Evolutionary conservation across 2,797 vertebrate species (phyloP), one percentile per base, ranked within the genome.

Genomic region (Coranthus polyacanthus): DNA sequence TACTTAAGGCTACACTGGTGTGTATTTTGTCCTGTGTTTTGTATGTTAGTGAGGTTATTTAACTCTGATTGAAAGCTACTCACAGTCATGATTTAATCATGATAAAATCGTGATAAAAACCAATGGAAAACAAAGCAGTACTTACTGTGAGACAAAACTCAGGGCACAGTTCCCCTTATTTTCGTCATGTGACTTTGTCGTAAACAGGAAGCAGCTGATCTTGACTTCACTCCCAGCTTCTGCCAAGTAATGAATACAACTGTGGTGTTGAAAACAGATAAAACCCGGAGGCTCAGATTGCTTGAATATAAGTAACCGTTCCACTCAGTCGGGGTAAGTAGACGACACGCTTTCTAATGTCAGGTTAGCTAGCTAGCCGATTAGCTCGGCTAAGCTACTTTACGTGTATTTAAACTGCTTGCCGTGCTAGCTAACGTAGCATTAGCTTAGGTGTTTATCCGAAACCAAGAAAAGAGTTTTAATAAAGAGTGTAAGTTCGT

Each of bases 191-290:
- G 91, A 92, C 84, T 72, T 38, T 51, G 56, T 37, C 90, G 83
- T 92, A 92, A 90, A 92, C 91, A 91, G 89, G 90, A 93, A 93
- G 89, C 88, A 91, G 90, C 88, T 90, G 91, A 91, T 85, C 71
- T 51, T 49, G 61, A 81, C 67, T 78, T 72, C 45, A 68, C 71
- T 70, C 49, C 39, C 70, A 77, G 68, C 55, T 79, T 64, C 50
- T 60, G 60, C 37, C 55, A 75, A 88, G 79, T 89, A 88, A 89
- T 86, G 83, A 78, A 51, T 55, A 29, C 54, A 42, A 1, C 56
- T 45, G 15, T 49, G 1, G 34, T 53, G 13, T 42, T 49, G 3
- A 26, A 63, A 50, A 41, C 18, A 12, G 72, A 32, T 11, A 15
- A 3, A 50, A 66, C 12, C 8, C 17, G 0, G 7, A 3, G 26